phyloP scores from a whole-genome alignment of 2,888 invertebrate genomes.

The Lasioglossum leucozonium region DNA sequence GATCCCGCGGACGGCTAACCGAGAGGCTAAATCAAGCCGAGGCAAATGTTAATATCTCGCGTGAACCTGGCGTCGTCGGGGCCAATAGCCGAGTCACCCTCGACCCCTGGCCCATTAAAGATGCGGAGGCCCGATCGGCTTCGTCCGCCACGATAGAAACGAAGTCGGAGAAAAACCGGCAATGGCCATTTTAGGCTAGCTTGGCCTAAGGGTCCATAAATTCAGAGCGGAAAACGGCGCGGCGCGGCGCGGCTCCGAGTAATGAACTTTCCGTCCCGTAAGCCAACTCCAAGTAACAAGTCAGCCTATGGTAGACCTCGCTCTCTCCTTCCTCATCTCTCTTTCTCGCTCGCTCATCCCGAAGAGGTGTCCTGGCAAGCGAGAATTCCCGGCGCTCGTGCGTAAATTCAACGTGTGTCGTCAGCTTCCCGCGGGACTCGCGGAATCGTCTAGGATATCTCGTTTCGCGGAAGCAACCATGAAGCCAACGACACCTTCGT shows the following conservation, averaged over 20 bases:
- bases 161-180: neutral
- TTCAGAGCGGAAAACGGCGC: constrained; percentile 10
- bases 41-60: constrained; percentile 7
- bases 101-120: neutral
- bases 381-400: constrained; percentile 39
- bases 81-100: constrained; percentile 3
- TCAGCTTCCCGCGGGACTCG: constrained; percentile 33
- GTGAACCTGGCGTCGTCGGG: neutral
- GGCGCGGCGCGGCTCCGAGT: neutral
- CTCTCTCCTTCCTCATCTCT: neutral
- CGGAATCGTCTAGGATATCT: constrained; percentile 40
- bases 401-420: constrained; percentile 51
- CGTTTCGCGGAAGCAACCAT: constrained; percentile 66
- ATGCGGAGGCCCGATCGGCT: neutral
- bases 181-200: neutral
- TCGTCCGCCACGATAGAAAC: neutral
- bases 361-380: constrained; percentile 14
- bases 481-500: constrained; percentile 60
- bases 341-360: too few species aligned
- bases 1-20: neutral
- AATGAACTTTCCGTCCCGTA: constrained; percentile 28
- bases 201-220: constrained; percentile 15
- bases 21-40: constrained; percentile 1
- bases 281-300: constrained; percentile 33
- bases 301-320: neutral